Evolutionary conservation across 2,888 invertebrate genomes (phyloP), one percentile per base, ranked within the genome.

Genomic region (Beris chalybata): DNA sequence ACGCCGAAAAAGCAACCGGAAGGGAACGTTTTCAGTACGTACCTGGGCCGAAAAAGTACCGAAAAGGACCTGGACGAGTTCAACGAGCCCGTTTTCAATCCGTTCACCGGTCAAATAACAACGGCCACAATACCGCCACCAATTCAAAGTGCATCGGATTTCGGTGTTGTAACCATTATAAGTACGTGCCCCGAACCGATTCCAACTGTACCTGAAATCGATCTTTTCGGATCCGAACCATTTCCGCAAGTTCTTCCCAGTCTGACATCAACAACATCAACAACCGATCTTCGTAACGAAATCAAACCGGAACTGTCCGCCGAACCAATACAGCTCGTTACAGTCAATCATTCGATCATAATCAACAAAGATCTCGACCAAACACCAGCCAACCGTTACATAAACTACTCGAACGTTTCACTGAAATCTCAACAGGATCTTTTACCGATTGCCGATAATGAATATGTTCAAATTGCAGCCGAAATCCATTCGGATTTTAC

Each of bases 341-440:
- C 81, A 61, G 76, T 80, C 52, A 81, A 80, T 72, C 79, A 80
- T 68, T 78, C 80, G 66, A 79, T 80, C 67, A 78, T 80, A 61
- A 79, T 80, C 43, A 79, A 80, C 70, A 80, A 78, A 73, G 78
- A 78, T 59, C 76, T 77, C 38, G 80, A 79, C 66, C 76, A 68
- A 56, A 65, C 68, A 2, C 43, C 59, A 11, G 22, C 22, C 22
- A 66, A 22, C 13, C 71, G 68, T 67, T 71, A 61, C 64, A 70
- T 71, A 13, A 70, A 70, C 53, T 73, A 70, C 59, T 72, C 73
- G 11, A 70, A 71, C 50, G 54, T 72, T 48, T 61, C 70, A 55
- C 45, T 71, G 9, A 71, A 68, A 67, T 65, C 70, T 63, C 72
- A 74, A 30, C 72, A 76, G 38, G 73, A 76, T 30, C 50, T 78